A percentile compares a stretch with the other conserved stretches of the same genome.
Evolutionary conservation across 2,797 vertebrate genomes (phyloP).

Genomic region (Oreochromis grahami): DNA sequence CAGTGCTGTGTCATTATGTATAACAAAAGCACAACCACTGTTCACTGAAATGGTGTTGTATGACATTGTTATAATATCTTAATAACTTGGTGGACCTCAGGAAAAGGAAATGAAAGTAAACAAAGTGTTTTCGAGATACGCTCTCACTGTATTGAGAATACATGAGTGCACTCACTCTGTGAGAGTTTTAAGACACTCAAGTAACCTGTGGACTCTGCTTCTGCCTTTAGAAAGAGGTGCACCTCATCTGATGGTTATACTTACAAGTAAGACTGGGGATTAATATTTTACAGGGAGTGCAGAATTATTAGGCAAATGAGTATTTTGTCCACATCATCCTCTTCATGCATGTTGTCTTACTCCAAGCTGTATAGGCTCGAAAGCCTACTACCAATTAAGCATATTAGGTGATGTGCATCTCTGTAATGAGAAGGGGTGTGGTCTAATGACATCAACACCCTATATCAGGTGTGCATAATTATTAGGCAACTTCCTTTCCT

Average conservation of each 20-base stretch:
- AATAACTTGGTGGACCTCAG: neutral
- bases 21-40: neutral
- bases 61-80: neutral
- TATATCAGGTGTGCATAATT: no score
- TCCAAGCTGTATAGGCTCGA: no score
- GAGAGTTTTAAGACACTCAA: neutral
- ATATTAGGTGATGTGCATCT: no score
- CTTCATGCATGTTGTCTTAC: no score
- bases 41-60: neutral
- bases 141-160: neutral
- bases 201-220: neutral
- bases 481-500: no score
- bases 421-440: no score
- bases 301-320: no score
- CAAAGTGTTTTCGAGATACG: neutral
- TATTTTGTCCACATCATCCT: no score
- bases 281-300: no score
- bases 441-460: no score
- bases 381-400: no score
- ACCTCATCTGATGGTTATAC: neutral
- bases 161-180: neutral
- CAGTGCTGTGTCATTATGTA: neutral
- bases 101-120: neutral
- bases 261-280: neutral
- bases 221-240: neutral